Evolutionary conservation across 1,140 invertebrate genomes (phyloP).

Genomic region (Drosophila truncata): DNA sequence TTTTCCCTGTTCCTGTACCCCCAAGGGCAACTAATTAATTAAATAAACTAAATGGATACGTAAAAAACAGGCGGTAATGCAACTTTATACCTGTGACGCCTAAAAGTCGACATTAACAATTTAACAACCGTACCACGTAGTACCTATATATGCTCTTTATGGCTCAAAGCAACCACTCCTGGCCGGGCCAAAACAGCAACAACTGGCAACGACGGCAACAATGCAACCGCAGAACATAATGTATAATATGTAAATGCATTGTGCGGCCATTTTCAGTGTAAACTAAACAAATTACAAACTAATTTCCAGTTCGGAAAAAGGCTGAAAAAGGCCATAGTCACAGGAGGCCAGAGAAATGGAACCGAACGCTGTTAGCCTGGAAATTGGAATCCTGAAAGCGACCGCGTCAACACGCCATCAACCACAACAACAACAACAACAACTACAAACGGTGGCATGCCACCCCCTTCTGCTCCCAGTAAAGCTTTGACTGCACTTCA

Average conservation of each 20-base stretch:
- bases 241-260: conserved; percentile 66
- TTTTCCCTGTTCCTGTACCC: not conserved
- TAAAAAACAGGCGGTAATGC: conserved; percentile 12
- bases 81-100: conserved; percentile 23
- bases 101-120: conserved; percentile 68
- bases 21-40: conserved; percentile 57
- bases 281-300: conserved; percentile 77
- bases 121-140: conserved; percentile 33
- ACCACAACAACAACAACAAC: conserved; percentile 62
- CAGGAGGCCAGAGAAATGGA: conserved; percentile 1
- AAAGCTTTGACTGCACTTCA: conserved; percentile 49
- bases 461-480: not conserved
- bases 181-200: conserved; percentile 2
- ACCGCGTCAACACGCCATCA: conserved; percentile 69
- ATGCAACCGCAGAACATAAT: conserved; percentile 66
- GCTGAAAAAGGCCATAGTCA: conserved; percentile 6
- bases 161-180: conserved; percentile 19
- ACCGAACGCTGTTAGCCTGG: conserved; percentile 16
- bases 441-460: conserved; percentile 4
- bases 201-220: conserved; percentile 32
- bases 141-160: conserved; percentile 15
- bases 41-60: conserved; percentile 32
- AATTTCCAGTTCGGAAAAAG: conserved; percentile 53
- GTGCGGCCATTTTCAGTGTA: conserved; percentile 60
- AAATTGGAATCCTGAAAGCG: conserved; percentile 33